These are phyloP conservation scores for Bradypus variegatus DNA, from an alignment of 2,797 vertebrate species.

Conservation along the genomic window DNA sequence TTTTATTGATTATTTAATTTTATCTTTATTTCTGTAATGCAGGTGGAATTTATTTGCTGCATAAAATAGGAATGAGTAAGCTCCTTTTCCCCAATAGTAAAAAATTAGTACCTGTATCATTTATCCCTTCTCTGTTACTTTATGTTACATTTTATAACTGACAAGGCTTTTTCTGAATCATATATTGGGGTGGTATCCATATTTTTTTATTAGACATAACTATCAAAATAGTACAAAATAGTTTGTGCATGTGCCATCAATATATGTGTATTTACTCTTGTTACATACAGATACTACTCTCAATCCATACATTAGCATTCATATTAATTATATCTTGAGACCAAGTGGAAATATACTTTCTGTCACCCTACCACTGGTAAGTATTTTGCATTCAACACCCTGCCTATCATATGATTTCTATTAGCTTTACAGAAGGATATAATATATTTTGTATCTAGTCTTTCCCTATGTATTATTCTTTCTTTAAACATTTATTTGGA, in stretches of 20 bases:
- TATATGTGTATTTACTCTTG: neutral
- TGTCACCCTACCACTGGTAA: neutral
- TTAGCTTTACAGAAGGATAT: neutral
- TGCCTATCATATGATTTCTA: neutral
- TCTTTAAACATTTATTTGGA: neutral
- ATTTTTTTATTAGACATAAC: neutral
- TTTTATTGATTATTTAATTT: neutral
- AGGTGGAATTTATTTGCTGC: neutral
- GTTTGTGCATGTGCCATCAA: neutral
- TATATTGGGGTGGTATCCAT: neutral
- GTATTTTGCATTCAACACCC: neutral
- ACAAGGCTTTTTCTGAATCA: neutral
- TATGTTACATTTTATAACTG: neutral
- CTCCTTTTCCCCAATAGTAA: neutral
- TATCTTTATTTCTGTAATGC: neutral
- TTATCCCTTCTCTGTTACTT: neutral
- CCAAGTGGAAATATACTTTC: neutral
- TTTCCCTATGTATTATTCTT: neutral
- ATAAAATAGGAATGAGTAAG: neutral
- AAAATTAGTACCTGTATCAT: neutral
- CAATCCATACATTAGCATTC: neutral
- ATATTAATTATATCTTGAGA: constrained; percentile 24
- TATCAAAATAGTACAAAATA: neutral
- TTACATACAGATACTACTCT: neutral
- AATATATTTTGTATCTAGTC: neutral